Base-by-base conservation (phyloP, 2,113 vertebrate genomes). In the Neotragus pygmaeus region DNA sequence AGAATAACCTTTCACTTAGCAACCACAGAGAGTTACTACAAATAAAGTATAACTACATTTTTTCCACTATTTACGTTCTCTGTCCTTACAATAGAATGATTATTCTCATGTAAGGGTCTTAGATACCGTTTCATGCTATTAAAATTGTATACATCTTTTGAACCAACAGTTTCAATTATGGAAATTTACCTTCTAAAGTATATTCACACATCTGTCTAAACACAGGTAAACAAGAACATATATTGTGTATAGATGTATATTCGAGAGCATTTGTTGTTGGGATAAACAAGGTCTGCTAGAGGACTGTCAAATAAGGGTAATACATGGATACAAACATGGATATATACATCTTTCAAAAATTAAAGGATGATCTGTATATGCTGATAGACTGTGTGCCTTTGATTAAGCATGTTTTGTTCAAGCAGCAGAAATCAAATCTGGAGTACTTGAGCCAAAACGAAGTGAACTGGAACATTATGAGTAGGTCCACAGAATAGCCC, bases 121-220 rank as follows among this genome's bases (percentile, higher is more conserved):
- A 14, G 11, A 55, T 17, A 66, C 15, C 60, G 0, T 64, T 81
- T 73, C 30, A 51, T 45, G 6, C 55, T 91, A 55, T 53, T 96
- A 45, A 96, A 89, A 94, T 94, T 53, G 25, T 66, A 43, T 43
- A 92, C 36, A 84, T 88, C 1, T 47, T 95, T 93, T 97, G 43
- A 62, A 11, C 33, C 58, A 87, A 33, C 15, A 53, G 4, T 95
- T 87, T 49, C 33, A 75, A 58, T 94, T 86, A 27, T 62, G 84
- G 28, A 87, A 62, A 53, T 36, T 27, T 66, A 84, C 51, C 6
- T 5, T 3, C 17, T 13, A 27, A 70, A 93, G 84, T 60, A 92
- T 53, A 96, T 64, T 51, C 43, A 96, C 5, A 57, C 9, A 80
- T 47, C 12, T 94, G 17, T 49, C 45, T 21, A 75, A 92, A 88